phyloP scores from a whole-genome alignment of 2,888 invertebrate genomes.

The Ormyrus labotus region DNA sequence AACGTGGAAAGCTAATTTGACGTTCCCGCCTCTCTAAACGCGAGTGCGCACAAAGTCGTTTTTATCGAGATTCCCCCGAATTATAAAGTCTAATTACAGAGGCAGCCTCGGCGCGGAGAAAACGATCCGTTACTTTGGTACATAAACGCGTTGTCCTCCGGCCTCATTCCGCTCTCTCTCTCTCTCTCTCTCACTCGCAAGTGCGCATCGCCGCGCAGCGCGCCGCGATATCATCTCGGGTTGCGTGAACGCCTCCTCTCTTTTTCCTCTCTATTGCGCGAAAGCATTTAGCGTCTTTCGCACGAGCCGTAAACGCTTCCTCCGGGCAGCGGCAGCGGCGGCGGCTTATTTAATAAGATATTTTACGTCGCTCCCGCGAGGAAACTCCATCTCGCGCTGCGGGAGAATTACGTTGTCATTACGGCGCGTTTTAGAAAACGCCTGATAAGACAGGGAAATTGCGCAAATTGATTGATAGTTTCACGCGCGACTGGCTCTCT shows the following conservation, averaged over 20 bases:
- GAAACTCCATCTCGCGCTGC: slow-evolving; percentile 16
- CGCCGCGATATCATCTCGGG: no score
- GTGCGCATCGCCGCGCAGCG: no score
- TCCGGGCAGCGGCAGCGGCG: not conserved
- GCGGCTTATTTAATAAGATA: slow-evolving; percentile 50
- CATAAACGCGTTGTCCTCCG: not conserved
- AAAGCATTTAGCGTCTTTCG: slow-evolving; percentile 25
- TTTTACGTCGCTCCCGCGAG: slow-evolving; percentile 23
- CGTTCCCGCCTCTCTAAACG: no score
- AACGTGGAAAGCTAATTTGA: no score
- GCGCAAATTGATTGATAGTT: slow-evolving; percentile 50
- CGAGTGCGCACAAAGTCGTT: no score
- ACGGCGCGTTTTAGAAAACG: slow-evolving; percentile 13
- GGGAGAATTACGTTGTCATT: slow-evolving; percentile 50
- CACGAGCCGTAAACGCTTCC: slow-evolving; percentile 41
- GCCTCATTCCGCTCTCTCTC: not conserved
- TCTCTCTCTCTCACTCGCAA: not conserved
- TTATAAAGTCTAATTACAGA: no score
- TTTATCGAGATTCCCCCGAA: no score
- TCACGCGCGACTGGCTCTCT: not conserved
- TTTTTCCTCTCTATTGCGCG: no score
- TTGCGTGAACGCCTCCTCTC: no score
- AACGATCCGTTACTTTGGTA: no score
- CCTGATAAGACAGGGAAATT: slow-evolving; percentile 15
- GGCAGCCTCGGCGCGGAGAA: no score